Evolutionary conservation across 2,113 vertebrate genomes (phyloP).

Genomic region (Coracopsis vasa): DNA sequence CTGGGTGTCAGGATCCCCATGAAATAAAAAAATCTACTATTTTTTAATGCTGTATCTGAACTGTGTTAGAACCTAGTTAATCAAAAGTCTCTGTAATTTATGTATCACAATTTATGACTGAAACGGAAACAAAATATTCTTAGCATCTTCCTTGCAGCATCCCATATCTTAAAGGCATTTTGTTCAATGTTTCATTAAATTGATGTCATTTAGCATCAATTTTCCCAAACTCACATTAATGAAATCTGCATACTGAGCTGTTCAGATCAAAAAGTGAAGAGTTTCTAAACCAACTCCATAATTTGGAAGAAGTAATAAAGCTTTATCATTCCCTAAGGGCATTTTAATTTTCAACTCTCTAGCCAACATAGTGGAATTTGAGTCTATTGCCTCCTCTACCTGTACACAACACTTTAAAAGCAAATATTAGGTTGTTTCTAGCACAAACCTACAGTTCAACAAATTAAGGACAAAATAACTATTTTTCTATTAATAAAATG

Average conservation of each 20-base stretch:
- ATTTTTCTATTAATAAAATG: not conserved
- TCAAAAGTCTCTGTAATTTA: not conserved
- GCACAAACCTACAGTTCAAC: not conserved
- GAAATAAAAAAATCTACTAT: constrained; percentile 35
- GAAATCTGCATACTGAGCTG: not conserved
- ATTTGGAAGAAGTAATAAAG: not conserved
- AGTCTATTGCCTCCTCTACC: not conserved
- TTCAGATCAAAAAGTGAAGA: not conserved
- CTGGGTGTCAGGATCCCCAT: constrained; percentile 14
- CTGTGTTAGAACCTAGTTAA: not conserved
- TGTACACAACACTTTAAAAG: not conserved
- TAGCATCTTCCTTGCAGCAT: not conserved
- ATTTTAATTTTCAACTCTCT: not conserved
- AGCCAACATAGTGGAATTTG: not conserved
- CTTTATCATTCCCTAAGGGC: not conserved
- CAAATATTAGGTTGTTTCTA: not conserved
- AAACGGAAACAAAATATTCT: not conserved
- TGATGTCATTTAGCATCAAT: not conserved
- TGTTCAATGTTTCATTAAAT: constrained; percentile 11
- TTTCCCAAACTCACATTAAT: not conserved
- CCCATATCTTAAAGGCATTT: not conserved
- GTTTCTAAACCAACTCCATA: not conserved
- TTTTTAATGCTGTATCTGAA: not conserved
- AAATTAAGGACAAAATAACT: not conserved
- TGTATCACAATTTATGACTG: not conserved